Evolutionary conservation across 1,140 invertebrate species (phyloP).

Genomic region (Drosophila micromelanica): DNA sequence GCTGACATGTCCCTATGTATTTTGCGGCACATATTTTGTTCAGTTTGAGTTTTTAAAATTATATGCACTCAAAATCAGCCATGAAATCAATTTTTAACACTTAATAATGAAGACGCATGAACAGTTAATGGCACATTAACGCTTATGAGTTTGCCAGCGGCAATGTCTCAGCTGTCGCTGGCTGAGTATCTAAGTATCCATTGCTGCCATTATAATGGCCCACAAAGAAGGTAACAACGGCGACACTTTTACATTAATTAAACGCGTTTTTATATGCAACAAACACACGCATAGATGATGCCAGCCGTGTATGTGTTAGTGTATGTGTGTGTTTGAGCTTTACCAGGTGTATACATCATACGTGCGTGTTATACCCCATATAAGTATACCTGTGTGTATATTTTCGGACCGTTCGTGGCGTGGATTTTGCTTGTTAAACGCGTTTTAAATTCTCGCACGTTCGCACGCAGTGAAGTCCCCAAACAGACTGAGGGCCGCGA

Average conservation of each 20-base stretch:
- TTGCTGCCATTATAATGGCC: slow-evolving; percentile 25
- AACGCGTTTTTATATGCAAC: slow-evolving; percentile 75
- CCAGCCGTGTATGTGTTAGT: slow-evolving; percentile 2
- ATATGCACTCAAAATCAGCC: neutral
- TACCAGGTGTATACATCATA: slow-evolving; percentile 44
- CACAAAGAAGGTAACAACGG: slow-evolving; percentile 45
- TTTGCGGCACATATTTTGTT: neutral
- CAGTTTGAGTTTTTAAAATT: neutral
- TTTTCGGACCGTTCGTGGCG: slow-evolving; percentile 24
- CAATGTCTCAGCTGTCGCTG: neutral
- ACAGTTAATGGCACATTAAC: slow-evolving; percentile 71
- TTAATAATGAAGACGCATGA: slow-evolving; percentile 59
- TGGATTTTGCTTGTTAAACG: slow-evolving; percentile 20
- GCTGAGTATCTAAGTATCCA: slow-evolving; percentile 28
- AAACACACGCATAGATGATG: slow-evolving; percentile 27
- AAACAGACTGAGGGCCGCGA: slow-evolving; percentile 69
- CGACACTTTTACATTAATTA: slow-evolving; percentile 80
- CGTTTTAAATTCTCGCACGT: slow-evolving; percentile 57
- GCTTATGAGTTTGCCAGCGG: slow-evolving; percentile 31
- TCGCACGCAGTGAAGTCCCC: slow-evolving; percentile 74
- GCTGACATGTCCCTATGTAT: neutral
- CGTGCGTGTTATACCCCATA: slow-evolving; percentile 21
- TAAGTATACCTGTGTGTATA: slow-evolving; percentile 46
- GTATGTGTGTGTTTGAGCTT: slow-evolving; percentile 11
- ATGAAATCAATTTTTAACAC: slow-evolving; percentile 62